Evolutionary conservation across 2,888 invertebrate genomes (phyloP).

Genomic region (Xanthia togata): DNA sequence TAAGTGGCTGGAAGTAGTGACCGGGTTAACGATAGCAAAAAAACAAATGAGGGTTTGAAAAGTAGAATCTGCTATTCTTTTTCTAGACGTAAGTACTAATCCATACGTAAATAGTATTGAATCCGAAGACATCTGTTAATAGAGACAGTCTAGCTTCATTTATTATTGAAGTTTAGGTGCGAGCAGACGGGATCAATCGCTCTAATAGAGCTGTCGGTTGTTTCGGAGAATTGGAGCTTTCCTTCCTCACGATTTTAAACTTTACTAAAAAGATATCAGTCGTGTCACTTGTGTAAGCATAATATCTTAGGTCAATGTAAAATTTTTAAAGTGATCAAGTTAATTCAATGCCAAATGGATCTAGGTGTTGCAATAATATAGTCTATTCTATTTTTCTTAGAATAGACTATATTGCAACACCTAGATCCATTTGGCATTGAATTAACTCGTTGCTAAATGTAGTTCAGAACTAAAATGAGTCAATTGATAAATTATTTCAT

Average conservation of each 20-base stretch:
- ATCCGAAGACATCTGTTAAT: conserved; percentile 9
- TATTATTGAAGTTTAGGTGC: conserved; percentile 12
- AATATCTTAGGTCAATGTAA: not conserved
- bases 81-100: not conserved
- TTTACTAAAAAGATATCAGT: not conserved
- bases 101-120: not conserved
- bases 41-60: not conserved
- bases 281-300: not conserved
- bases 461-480: not conserved
- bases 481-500: not conserved
- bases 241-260: not conserved
- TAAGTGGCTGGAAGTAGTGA: not conserved
- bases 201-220: not conserved
- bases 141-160: not conserved
- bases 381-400: no score
- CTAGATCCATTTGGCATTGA: no score
- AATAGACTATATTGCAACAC: no score
- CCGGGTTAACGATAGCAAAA: not conserved
- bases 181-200: conserved; percentile 21
- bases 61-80: not conserved
- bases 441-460: not conserved
- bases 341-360: not conserved
- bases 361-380: not conserved
- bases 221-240: conserved; percentile 19
- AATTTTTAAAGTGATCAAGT: not conserved